A percentile compares a stretch with the other conserved stretches of the same genome.
phyloP scores from a whole-genome alignment of 2,797 vertebrate genomes.

The Neomorphus geoffroyi region DNA sequence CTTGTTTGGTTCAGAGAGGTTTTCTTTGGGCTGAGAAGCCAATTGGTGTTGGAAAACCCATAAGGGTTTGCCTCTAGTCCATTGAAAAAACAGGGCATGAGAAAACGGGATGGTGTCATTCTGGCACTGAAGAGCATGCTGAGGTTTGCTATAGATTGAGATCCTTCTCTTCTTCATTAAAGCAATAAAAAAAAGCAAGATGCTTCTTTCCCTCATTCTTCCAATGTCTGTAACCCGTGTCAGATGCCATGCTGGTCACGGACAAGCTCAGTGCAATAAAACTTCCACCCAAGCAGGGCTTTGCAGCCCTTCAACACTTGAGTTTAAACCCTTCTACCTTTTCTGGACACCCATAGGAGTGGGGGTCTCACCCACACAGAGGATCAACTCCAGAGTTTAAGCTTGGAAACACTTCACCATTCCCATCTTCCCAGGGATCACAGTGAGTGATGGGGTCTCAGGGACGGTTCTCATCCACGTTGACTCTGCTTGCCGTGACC shows the following conservation, averaged over 20 bases:
- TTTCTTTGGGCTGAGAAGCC: neutral
- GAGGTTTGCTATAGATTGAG: neutral
- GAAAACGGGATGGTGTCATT: neutral
- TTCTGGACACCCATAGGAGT: accelerated
- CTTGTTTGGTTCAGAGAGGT: neutral
- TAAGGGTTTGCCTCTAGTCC: neutral
- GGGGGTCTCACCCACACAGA: too few relatives aligned
- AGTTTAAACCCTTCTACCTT: neutral
- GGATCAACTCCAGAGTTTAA: neutral
- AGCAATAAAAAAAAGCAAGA: neutral
- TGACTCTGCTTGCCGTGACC: neutral
- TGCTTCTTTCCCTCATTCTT: accelerated
- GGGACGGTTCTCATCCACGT: accelerated
- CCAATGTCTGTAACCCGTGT: accelerated
- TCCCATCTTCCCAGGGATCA: neutral
- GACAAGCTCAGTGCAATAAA: neutral
- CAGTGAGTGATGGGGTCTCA: accelerated
- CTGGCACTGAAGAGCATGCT: neutral
- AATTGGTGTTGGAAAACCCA: neutral
- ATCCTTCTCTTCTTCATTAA: neutral
- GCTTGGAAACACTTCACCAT: neutral
- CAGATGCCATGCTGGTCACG: accelerated
- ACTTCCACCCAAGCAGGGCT: neutral
- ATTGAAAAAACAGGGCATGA: neutral
- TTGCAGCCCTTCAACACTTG: neutral